Base-by-base conservation (phyloP, 2,797 vertebrate genomes). In the Enoplosus armatus region DNA sequence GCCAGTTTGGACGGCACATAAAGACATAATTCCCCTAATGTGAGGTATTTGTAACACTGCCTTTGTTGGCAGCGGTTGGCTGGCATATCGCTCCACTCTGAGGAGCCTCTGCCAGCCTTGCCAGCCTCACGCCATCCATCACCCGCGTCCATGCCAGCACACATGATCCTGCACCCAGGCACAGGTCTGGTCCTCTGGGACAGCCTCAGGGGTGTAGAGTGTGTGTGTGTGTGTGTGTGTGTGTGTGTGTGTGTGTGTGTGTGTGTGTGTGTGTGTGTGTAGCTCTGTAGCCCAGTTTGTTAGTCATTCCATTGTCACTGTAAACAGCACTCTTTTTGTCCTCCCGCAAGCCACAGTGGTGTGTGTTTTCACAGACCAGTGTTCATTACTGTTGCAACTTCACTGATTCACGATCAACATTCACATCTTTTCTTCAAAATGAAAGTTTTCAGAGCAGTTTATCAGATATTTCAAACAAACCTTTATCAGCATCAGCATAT, bases 1-100 rank as follows among this genome's bases (percentile, higher is more conserved):
- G 61, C 69, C 83, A 41, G 45, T 89, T 86, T 77, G 77, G 81
- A 88, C 61, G 71, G 47, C 5, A 26, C 78, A 89, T 90, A 87
- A 86, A 92, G 86, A 86, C 85, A 85, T 92, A 89, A 94, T 93
- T 92, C 89, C 91, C 83, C 83, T 93, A 91, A 94, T 94, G 87
- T 90, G 89, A 89, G 88, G 87, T 88, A 89, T 94, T 93, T 90
- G 91, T 93, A 89, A 91, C 64, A 72, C 77, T 66, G 85, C 82
- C 85, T 90, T 88, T 92, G 86, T 90, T 93, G 91, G 90, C 90
- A 92, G 81, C 26, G 0, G 45, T 77, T 8, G 75, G 64, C 80
- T 88, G 86, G 87, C 85, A 63, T 77, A 27, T 80, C 26, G n/a
- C 82, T 82, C 26, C 60, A 37, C 84, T 83, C 72, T 24, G 77